Conservation (phyloP, 2,797 vertebrate species). For the Sebastes miniatus region DNA sequence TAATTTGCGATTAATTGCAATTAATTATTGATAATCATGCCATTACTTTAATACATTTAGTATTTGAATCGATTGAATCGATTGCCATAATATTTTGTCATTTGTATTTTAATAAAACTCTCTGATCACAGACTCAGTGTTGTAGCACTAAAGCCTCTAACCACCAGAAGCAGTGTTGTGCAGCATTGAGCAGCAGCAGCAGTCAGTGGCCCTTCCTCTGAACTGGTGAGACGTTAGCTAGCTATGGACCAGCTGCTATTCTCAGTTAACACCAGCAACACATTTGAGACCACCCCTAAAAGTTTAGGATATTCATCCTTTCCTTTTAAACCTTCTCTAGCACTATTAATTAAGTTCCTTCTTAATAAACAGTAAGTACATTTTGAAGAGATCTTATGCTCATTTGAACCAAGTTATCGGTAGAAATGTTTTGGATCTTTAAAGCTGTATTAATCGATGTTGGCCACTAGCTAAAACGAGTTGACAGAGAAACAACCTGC, state of each 20-base stretch:
- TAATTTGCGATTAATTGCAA: too few relatives aligned
- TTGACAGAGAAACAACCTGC: not conserved
- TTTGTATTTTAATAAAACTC: not conserved
- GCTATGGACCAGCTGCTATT: not conserved
- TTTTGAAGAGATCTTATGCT: not conserved
- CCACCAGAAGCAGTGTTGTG: not conserved
- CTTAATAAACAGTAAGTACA: not conserved
- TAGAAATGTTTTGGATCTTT: not conserved
- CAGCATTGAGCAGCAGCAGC: not conserved
- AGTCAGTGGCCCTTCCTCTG: not conserved
- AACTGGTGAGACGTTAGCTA: not conserved
- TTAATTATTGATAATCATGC: too few relatives aligned
- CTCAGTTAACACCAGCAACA: not conserved
- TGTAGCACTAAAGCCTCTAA: not conserved
- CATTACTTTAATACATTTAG: too few relatives aligned
- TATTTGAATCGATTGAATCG: too few relatives aligned
- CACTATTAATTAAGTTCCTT: not conserved
- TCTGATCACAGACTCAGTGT: not conserved
- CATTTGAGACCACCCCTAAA: not conserved
- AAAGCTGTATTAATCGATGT: not conserved
- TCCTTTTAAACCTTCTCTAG: not conserved
- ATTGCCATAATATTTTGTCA: not conserved
- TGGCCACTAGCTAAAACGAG: not conserved
- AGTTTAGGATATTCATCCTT: not conserved
- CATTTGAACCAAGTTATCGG: not conserved